Evolutionary conservation across 2,888 invertebrate species (phyloP).

Genomic region (Ephialtes manifestator): DNA sequence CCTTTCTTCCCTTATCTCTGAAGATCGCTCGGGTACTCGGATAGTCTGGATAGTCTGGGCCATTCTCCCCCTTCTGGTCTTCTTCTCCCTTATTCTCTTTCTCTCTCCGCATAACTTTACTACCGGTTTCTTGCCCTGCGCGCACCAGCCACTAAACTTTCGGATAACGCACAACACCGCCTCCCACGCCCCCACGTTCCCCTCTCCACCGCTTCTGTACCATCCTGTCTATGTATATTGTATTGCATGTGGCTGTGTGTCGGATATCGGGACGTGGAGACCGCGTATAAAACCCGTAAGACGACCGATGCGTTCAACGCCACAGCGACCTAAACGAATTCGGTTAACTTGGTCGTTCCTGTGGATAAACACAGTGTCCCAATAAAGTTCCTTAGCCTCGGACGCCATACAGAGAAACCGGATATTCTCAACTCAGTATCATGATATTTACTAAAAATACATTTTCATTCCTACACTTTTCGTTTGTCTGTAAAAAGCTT

Average conservation of each 20-base stretch:
- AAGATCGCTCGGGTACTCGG: slow-evolving; percentile 83
- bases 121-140: slow-evolving; percentile 83
- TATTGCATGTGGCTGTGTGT: neutral
- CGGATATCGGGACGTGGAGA: slow-evolving; percentile 3
- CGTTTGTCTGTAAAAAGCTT: neutral
- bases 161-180: slow-evolving; percentile 79
- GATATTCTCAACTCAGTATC: slow-evolving; percentile 13
- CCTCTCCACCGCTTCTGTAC: slow-evolving; percentile 58
- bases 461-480: neutral
- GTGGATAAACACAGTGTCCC: slow-evolving; percentile 67
- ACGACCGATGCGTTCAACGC: slow-evolving; percentile 55
- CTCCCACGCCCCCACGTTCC: slow-evolving; percentile 67
- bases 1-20: slow-evolving; percentile 83
- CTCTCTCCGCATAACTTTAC: slow-evolving; percentile 84
- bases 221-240: slow-evolving; percentile 44
- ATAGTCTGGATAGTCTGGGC: slow-evolving; percentile 75
- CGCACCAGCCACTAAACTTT: slow-evolving; percentile 81
- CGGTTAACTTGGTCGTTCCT: slow-evolving; percentile 70
- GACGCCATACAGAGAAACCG: slow-evolving; percentile 18
- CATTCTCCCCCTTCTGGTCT: slow-evolving; percentile 53
- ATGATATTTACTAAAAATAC: slow-evolving; percentile 27
- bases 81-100: slow-evolving; percentile 64
- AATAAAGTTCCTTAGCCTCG: slow-evolving; percentile 63
- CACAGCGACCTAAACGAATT: slow-evolving; percentile 67
- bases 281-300: slow-evolving; percentile 62